Percentiles rank a stretch among this genome's conserved stretches.
These are phyloP conservation scores for Meganola albula DNA, from an alignment of 2,888 invertebrate species.

Conservation along the genomic window DNA sequence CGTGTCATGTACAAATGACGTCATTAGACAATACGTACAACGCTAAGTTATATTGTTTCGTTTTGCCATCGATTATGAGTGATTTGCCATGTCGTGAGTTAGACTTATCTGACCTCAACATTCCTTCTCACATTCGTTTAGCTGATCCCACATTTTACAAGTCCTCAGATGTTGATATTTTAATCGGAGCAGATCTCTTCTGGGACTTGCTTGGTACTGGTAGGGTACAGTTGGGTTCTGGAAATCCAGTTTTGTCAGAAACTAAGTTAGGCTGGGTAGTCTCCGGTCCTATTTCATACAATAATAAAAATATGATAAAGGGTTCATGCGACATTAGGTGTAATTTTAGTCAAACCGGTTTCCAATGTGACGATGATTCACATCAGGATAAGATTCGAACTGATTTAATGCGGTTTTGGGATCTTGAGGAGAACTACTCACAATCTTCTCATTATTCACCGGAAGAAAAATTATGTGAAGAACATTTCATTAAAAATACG, in stretches of 20 bases:
- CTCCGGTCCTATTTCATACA: conserved; percentile 10
- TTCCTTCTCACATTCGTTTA: background rate
- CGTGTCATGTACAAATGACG: background rate
- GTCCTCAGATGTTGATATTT: background rate
- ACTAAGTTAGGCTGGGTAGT: conserved; percentile 15
- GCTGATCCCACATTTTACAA: conserved; percentile 1
- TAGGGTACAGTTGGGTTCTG: background rate
- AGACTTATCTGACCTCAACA: background rate
- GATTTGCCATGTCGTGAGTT: background rate
- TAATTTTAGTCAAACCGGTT: conserved; percentile 5
- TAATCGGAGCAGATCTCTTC: conserved; percentile 4
- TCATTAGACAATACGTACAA: background rate
- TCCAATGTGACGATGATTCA: background rate
- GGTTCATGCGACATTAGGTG: conserved; percentile 5
- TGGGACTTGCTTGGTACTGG: conserved; percentile 9
- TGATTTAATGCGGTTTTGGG: conserved; percentile 14
- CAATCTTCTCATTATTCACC: conserved; percentile 7
- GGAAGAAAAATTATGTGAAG: conserved; percentile 25
- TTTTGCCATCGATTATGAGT: background rate
- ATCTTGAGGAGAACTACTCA: conserved; percentile 16
- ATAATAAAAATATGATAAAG: too few relatives aligned
- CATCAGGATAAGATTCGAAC: conserved; percentile 1
- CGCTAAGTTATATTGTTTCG: background rate
- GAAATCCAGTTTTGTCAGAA: conserved; percentile 4
- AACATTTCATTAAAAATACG: conserved; percentile 25